Percentiles rank a stretch among this genome's conserved stretches.
Evolutionary conservation across 1,140 invertebrate genomes (phyloP).

Genomic region (Bombus confusus): DNA sequence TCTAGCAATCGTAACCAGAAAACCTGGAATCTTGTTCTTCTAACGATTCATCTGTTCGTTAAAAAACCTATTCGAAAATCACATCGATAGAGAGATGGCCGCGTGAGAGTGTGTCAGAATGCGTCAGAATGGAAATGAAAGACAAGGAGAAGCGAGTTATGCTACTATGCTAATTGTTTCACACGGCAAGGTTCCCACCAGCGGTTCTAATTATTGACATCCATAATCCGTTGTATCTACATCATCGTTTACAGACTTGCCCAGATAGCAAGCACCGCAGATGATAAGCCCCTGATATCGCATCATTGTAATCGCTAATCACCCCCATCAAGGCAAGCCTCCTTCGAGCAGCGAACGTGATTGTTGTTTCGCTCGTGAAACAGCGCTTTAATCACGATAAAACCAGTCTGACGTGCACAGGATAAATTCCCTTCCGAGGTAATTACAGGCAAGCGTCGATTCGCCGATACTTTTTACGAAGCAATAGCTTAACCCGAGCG

Average conservation of each 20-base stretch:
- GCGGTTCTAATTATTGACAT: slow-evolving; percentile 11
- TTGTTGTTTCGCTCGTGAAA: neutral
- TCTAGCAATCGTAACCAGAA: no score
- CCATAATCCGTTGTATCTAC: slow-evolving; percentile 1
- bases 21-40: neutral
- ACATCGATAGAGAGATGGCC: neutral
- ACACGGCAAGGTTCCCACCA: neutral
- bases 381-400: neutral
- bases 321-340: neutral
- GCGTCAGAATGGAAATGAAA: neutral
- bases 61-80: neutral
- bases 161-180: neutral
- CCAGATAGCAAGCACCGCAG: neutral
- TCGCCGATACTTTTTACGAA: neutral
- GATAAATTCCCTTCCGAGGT: neutral
- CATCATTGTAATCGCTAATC: slow-evolving; percentile 12
- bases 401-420: neutral
- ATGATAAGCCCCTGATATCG: slow-evolving; percentile 14
- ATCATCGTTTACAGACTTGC: slow-evolving; percentile 6
- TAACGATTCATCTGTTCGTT: neutral
- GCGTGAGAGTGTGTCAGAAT: no score
- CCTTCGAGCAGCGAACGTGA: neutral
- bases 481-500: neutral
- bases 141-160: neutral
- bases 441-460: neutral